Evolutionary conservation across 2,113 vertebrate genomes (phyloP).

Genomic region (Himantopus leucocephalus): DNA sequence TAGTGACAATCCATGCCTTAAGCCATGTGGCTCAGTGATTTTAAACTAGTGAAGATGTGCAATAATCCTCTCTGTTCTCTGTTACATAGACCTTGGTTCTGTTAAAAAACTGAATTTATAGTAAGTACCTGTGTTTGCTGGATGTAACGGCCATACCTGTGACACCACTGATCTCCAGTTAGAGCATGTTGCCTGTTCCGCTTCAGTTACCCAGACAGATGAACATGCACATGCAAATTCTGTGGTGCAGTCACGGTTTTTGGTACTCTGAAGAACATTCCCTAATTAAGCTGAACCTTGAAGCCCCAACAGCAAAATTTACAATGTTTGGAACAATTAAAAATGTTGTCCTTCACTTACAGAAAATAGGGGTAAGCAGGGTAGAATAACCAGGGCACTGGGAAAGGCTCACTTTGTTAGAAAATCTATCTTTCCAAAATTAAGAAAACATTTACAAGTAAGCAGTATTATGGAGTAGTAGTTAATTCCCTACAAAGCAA

Average conservation of each 20-base stretch:
- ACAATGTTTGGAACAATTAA: background rate
- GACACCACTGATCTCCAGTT: background rate
- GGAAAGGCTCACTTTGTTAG: background rate
- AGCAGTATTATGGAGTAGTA: background rate
- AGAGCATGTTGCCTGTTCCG: background rate
- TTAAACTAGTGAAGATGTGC: background rate
- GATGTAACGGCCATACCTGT: background rate
- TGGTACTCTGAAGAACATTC: background rate
- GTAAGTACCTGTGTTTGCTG: background rate
- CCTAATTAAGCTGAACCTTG: background rate
- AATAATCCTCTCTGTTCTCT: background rate
- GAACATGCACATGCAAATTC: background rate
- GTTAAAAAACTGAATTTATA: background rate
- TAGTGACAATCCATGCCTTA: background rate
- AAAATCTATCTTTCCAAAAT: background rate
- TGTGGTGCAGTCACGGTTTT: accelerated
- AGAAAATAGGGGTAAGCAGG: background rate
- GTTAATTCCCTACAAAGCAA: background rate
- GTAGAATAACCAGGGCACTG: background rate
- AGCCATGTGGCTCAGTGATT: background rate
- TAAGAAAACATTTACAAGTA: background rate
- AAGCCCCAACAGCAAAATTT: background rate
- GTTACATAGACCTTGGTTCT: background rate
- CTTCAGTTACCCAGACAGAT: background rate
- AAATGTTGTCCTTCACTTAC: background rate